A percentile compares a stretch with the other conserved stretches of the same genome.
Evolutionary conservation across 2,113 vertebrate species (phyloP).

Genomic region (Corydoras sp.): DNA sequence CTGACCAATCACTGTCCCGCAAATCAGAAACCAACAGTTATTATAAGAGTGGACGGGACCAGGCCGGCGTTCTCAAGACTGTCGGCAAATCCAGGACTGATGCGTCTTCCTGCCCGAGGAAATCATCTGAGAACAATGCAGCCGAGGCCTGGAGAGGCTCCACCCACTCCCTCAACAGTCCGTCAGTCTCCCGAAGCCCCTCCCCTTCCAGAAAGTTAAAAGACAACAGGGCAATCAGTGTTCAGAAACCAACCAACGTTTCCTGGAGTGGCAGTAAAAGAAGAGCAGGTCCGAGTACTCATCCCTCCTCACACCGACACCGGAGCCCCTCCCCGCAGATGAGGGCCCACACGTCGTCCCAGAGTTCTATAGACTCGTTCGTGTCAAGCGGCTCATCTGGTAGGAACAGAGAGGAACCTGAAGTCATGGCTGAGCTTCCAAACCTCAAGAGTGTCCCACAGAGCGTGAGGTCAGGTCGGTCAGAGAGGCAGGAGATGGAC

Average conservation of each 20-base stretch:
- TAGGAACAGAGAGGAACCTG: conserved; percentile 76
- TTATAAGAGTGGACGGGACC: conserved; percentile 45
- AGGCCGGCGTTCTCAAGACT: conserved; percentile 50
- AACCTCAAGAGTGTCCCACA: conserved; percentile 72
- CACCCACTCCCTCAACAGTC: conserved; percentile 47
- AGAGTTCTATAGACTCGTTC: conserved; percentile 68
- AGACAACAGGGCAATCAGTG: conserved; percentile 37
- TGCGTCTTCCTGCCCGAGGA: conserved; percentile 38
- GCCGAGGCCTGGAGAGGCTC: conserved; percentile 47
- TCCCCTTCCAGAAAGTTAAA: conserved; percentile 50
- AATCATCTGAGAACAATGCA: conserved; percentile 44
- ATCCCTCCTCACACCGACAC: conserved; percentile 21
- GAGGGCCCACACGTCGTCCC: conserved; percentile 58
- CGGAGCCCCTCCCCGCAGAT: conserved; percentile 52
- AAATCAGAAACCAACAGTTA: conserved; percentile 43
- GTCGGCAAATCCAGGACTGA: conserved; percentile 43
- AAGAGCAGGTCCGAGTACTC: conserved; percentile 35
- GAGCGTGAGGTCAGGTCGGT: conserved; percentile 47
- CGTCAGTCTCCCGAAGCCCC: conserved; percentile 50
- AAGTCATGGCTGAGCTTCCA: conserved; percentile 79
- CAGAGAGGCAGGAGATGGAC: conserved; percentile 55
- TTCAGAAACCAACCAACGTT: conserved; percentile 20
- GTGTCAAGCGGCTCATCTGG: conserved; percentile 62
- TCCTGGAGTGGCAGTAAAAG: conserved; percentile 36
- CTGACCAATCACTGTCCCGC: conserved; percentile 33